These are phyloP conservation scores for Dendrolimus kikuchii DNA, from an alignment of 1,140 invertebrate species.

Conservation along the genomic window DNA sequence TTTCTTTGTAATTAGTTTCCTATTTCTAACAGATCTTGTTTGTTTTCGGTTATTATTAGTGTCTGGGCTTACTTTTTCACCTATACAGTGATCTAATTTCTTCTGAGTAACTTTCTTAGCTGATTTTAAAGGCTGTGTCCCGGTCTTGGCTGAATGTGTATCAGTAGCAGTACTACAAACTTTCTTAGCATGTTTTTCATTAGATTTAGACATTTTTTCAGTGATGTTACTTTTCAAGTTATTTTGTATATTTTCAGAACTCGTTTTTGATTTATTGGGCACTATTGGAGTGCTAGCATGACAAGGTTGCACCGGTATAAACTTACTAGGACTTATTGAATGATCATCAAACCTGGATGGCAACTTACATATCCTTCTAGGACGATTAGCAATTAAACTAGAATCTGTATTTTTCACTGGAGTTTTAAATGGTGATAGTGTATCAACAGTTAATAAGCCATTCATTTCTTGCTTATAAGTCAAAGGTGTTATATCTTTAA, in stretches of 20 bases:
- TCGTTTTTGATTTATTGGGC: slow-evolving; percentile 16
- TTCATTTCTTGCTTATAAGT: no score
- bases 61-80: slow-evolving; percentile 11
- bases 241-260: slow-evolving; percentile 2
- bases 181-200: neutral
- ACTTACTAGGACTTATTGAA: slow-evolving; percentile 47
- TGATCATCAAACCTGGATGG: slow-evolving; percentile 49
- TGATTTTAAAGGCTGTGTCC: slow-evolving; percentile 1
- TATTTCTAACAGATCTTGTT: slow-evolving; percentile 10
- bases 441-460: neutral
- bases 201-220: slow-evolving; percentile 1
- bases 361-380: slow-evolving; percentile 42
- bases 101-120: neutral
- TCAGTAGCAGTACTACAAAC: neutral
- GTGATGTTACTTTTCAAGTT: neutral
- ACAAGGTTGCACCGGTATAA: slow-evolving; percentile 36
- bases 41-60: slow-evolving; percentile 14
- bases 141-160: neutral
- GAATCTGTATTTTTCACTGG: slow-evolving; percentile 16
- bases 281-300: slow-evolving; percentile 45
- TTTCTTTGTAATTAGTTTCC: slow-evolving; percentile 4
- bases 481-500: no score
- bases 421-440: slow-evolving; percentile 26
- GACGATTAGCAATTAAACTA: slow-evolving; percentile 32
- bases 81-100: neutral